These are phyloP conservation scores for Phoxinus dragarum DNA, from an alignment of 2,797 vertebrate genomes.

Conservation along the genomic window DNA sequence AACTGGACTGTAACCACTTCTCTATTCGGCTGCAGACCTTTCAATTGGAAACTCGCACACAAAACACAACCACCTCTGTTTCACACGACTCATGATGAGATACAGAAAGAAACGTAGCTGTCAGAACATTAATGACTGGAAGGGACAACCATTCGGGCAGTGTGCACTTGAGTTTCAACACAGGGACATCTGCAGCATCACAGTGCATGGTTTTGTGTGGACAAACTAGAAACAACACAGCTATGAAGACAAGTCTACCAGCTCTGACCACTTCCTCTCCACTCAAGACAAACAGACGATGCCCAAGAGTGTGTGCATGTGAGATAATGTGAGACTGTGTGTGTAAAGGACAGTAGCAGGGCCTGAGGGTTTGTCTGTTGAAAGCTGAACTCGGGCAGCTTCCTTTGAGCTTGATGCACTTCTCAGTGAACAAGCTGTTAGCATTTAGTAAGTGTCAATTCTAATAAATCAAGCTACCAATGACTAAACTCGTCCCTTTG, in stretches of 20 bases:
- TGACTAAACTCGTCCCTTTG: neutral
- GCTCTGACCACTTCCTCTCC: conserved; percentile 55
- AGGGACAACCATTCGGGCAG: neutral
- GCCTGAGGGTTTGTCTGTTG: conserved; percentile 15
- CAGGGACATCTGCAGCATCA: neutral
- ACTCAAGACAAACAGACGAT: conserved; percentile 39
- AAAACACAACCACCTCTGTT: conserved; percentile 26
- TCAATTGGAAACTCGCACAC: neutral
- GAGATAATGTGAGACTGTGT: conserved; percentile 20
- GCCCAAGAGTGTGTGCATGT: conserved; percentile 8
- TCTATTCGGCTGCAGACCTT: conserved; percentile 10
- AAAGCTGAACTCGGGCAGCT: conserved; percentile 5
- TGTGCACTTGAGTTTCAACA: neutral
- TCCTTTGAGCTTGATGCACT: conserved; percentile 2
- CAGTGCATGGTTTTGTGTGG: neutral
- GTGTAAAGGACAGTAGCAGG: neutral
- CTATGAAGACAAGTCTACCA: conserved; percentile 15
- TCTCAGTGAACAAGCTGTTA: conserved; percentile 26
- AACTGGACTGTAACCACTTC: conserved; percentile 14
- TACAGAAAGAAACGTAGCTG: neutral
- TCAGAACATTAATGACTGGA: neutral
- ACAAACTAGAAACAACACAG: conserved; percentile 12
- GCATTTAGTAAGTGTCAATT: neutral
- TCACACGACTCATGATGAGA: neutral
- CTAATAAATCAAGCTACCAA: conserved; percentile 11